A percentile compares a stretch with the other conserved stretches of the same genome.
Conservation (phyloP, 30 jellyfish, hydroid and myxozoan species). For the Pseudorhiza aurosa region DNA sequence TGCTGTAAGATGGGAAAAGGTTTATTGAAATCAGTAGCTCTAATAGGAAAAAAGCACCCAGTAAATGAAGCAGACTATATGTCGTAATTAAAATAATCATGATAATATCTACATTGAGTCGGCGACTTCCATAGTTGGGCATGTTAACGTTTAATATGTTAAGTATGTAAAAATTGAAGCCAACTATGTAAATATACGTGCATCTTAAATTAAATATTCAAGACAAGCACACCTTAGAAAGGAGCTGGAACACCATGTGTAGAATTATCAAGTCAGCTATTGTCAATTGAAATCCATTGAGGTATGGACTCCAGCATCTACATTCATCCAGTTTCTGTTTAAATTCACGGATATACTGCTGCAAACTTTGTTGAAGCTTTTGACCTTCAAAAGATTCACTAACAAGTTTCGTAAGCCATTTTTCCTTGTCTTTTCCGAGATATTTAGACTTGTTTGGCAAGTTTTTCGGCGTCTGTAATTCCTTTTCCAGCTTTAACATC, state of each 20-base stretch:
- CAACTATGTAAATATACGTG: too few species aligned
- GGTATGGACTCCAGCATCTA: conserved; percentile 68
- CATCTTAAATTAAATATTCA: too few species aligned
- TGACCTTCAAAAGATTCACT: conserved; percentile 67
- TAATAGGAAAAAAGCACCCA: too few species aligned
- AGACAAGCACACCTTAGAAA: conserved; percentile 50
- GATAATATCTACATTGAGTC: too few species aligned
- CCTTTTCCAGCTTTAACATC: conserved; percentile 65
- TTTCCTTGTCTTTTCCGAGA: conserved; percentile 49
- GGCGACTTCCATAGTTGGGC: too few species aligned
- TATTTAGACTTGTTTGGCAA: conserved; percentile 71
- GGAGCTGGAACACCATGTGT: conserved; percentile 32
- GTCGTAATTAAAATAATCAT: too few species aligned
- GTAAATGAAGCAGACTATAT: too few species aligned
- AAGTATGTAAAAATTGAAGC: too few species aligned
- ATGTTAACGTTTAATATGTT: too few species aligned
- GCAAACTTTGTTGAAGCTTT: neutral
- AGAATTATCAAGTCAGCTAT: conserved; percentile 66
- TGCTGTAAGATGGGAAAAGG: too few species aligned
- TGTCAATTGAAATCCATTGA: conserved; percentile 80
- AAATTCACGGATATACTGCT: conserved; percentile 16
- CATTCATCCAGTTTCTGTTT: neutral
- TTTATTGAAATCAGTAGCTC: too few species aligned
- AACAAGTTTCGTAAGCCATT: conserved; percentile 26
- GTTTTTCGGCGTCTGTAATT: conserved; percentile 59